Conservation (phyloP, 1,140 invertebrate genomes). For the Drosophila malerkotliana region DNA sequence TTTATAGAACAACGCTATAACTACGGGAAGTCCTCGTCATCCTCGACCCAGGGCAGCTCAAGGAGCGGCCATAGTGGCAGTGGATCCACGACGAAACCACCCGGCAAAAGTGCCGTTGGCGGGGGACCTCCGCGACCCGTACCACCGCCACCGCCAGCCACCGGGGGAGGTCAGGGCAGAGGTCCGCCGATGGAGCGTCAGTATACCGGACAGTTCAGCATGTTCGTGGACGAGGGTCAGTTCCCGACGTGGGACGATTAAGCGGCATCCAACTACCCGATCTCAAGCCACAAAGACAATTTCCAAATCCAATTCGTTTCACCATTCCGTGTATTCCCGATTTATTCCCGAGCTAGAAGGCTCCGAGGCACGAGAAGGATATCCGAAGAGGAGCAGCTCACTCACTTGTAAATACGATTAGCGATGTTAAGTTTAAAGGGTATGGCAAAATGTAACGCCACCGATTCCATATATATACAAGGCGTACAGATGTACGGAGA, state of each 20-base stretch:
- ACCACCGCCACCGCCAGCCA: slow-evolving; percentile 21
- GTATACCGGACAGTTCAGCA: slow-evolving; percentile 76
- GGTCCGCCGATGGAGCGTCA: slow-evolving; percentile 59
- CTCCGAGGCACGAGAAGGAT: background rate
- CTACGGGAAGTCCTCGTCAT: slow-evolving; percentile 54
- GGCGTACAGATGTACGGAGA: slow-evolving; percentile 3
- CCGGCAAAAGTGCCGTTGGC: slow-evolving; percentile 4
- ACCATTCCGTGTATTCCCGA: slow-evolving; percentile 6
- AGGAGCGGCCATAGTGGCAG: slow-evolving; percentile 34
- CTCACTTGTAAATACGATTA: slow-evolving; percentile 73
- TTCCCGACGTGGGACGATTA: slow-evolving; percentile 83
- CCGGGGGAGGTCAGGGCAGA: slow-evolving; percentile 4
- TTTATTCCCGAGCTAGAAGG: background rate
- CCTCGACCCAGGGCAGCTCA: slow-evolving; percentile 28
- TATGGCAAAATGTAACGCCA: slow-evolving; percentile 37
- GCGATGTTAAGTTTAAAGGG: slow-evolving; percentile 65
- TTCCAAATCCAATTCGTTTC: background rate
- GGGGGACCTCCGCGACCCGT: slow-evolving; percentile 6
- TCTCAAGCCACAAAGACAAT: background rate
- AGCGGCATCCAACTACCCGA: slow-evolving; percentile 10
- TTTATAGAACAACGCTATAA: slow-evolving; percentile 65
- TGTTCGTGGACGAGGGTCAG: slow-evolving; percentile 83
- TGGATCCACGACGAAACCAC: slow-evolving; percentile 30
- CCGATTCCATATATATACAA: slow-evolving; percentile 28
- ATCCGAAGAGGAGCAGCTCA: slow-evolving; percentile 27